Conservation (phyloP, 1,140 invertebrate species). For the Papilio aristodemus region DNA sequence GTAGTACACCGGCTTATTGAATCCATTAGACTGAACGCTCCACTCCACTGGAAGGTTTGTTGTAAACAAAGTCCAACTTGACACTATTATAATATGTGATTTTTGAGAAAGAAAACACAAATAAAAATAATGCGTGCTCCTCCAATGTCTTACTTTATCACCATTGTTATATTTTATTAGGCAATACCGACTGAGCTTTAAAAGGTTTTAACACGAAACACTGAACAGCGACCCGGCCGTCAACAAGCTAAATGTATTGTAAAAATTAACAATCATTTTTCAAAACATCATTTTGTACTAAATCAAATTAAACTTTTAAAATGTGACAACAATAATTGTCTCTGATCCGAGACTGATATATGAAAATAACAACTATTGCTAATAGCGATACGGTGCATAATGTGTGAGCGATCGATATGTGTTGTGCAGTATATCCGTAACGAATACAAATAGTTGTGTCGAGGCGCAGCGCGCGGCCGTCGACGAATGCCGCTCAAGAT, state of each 20-base stretch:
- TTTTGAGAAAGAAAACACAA: no score
- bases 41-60: no score
- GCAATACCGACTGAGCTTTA: neutral
- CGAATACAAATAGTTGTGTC: slow-evolving; percentile 36
- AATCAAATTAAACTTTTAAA: slow-evolving; percentile 42
- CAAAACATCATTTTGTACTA: slow-evolving; percentile 19
- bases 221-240: neutral
- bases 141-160: no score
- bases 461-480: slow-evolving; percentile 2
- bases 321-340: slow-evolving; percentile 14
- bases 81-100: no score
- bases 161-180: neutral
- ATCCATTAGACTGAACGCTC: no score
- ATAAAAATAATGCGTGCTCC: no score
- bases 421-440: slow-evolving; percentile 7
- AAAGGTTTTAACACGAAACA: neutral
- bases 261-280: slow-evolving; percentile 12
- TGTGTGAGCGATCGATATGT: neutral
- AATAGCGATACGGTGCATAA: neutral
- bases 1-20: neutral
- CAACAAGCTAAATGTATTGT: slow-evolving; percentile 2
- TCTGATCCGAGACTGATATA: neutral
- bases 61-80: no score
- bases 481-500: neutral
- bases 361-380: neutral